Base-by-base conservation (phyloP, 2,113 vertebrate species). In the Pelvicachromis taeniatus region DNA sequence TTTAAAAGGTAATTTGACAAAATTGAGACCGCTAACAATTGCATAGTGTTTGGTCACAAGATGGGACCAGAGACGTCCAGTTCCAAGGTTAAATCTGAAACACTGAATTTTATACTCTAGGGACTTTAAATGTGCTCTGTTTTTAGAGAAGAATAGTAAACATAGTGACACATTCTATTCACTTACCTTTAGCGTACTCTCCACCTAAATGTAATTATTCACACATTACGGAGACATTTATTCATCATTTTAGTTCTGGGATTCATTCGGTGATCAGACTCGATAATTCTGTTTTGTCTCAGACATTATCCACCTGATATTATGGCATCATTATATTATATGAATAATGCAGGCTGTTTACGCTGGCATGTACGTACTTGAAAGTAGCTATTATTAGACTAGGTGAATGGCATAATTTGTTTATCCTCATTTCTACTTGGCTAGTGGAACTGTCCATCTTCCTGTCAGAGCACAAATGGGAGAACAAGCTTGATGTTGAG, bases 401-500 rank as follows among this genome's bases (percentile, higher is more conserved):
- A 29, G 29, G 23, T 50, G 23, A 50, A 12, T 19, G 14, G 14
- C 23, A 50, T 75, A 29, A 75, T 50, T 75, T 75, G 16, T 75
- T 75, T 75, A 50, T 75, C 42, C 16, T 75, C 23, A 31, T 29
- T 75, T 75, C 23, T 16, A 23, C 31, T 29, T 85, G 65, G 78
- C 40, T 53, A 55, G 73, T 75, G 56, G 54, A 86, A 77, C 23
- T 63, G 77, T 68, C n/a, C 13, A 10, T 50, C 65, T 80, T 55
- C 85, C 79, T 81, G 59, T 77, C 85, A 48, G 50, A 85, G 56
- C 26, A 75, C 50, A 58, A 77, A 82, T 59, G 82, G 63, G 52
- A 79, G 79, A 65, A 53, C 78, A 75, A 38, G 61, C 58, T 83
- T 85, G 65, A 88, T 12, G 6, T 78, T 84, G 81, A 86, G 78